These are phyloP conservation scores for Hylaeus anthracinus DNA, from an alignment of 1,140 invertebrate species.

Conservation along the genomic window DNA sequence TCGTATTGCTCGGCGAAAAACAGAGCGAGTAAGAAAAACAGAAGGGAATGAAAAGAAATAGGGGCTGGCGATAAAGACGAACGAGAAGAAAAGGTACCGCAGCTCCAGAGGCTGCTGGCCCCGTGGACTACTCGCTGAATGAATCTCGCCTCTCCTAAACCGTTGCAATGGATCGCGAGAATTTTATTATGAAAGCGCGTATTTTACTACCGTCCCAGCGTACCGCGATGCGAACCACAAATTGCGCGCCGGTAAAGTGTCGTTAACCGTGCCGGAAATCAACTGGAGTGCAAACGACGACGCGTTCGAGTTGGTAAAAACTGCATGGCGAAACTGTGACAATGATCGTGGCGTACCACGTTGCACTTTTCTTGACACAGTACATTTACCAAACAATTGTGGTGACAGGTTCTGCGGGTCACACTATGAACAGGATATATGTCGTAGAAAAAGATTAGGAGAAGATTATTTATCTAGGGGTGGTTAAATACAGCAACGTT, in stretches of 20 bases:
- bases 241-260: neutral
- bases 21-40: constrained; percentile 10
- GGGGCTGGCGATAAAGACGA: constrained; percentile 11
- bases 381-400: too few species aligned
- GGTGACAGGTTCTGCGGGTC: too few species aligned
- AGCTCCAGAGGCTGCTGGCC: neutral
- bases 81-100: neutral
- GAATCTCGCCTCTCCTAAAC: neutral
- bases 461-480: too few species aligned
- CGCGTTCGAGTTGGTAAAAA: too few species aligned
- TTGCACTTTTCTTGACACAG: too few species aligned
- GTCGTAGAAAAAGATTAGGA: too few species aligned
- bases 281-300: neutral
- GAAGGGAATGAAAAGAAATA: constrained; percentile 4
- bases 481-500: too few species aligned
- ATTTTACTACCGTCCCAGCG: neutral
- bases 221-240: neutral
- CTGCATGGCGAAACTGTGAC: too few species aligned
- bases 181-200: neutral
- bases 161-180: neutral
- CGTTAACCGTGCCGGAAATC: neutral
- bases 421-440: too few species aligned
- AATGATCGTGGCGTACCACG: too few species aligned
- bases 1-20: constrained; percentile 15
- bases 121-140: neutral